Base-by-base conservation (phyloP, 2,113 vertebrate species). In the Charina bottae region DNA sequence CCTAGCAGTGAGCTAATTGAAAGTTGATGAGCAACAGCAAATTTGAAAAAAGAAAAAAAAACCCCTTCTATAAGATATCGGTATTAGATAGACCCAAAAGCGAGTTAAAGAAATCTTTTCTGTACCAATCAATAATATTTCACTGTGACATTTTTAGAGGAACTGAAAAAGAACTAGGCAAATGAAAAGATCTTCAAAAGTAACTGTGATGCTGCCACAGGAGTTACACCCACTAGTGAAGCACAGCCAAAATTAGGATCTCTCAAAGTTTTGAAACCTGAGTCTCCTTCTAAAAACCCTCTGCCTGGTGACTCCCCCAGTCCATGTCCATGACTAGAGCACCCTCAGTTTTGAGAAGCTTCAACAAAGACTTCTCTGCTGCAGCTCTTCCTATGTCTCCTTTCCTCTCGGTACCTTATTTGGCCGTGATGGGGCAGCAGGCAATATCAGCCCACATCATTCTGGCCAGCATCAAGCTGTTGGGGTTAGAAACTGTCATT, bases 111-210 rank as follows among this genome's bases (percentile, higher is more conserved):
- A 93, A 83, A 59, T 8, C 0, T 85, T 87, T 96, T 93, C 83
- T 92, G 92, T 89, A 90, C n/a, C 1, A 49, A 24, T 17, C 93
- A 88, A 88, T 33, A 72, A 89, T 49, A 93, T 56, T 92, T 53
- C 19, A 55, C 56, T 87, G 54, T 68, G 37, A 89, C 46, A 28
- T 11, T 94, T 62, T 93, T 95, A 87, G 94, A 90, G 84, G 89
- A 94, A 94, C 91, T 95, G 19, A 13, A 84, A 23, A 88, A 42
- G 91, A 72, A 46, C 85, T 92, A 87, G 46, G 85, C 94, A 94
- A 92, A 90, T 93, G 64, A 94, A 94, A 96, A 87, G 19, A 68
- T 10, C 6, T 89, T 89, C 68, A 92, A 93, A 94, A 95, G 78
- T 49, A 4, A 95, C 46, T 0, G 0, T 42, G 95, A 93, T 87